phyloP scores from a whole-genome alignment of 2,113 vertebrate species.

The Labeo rohita region DNA sequence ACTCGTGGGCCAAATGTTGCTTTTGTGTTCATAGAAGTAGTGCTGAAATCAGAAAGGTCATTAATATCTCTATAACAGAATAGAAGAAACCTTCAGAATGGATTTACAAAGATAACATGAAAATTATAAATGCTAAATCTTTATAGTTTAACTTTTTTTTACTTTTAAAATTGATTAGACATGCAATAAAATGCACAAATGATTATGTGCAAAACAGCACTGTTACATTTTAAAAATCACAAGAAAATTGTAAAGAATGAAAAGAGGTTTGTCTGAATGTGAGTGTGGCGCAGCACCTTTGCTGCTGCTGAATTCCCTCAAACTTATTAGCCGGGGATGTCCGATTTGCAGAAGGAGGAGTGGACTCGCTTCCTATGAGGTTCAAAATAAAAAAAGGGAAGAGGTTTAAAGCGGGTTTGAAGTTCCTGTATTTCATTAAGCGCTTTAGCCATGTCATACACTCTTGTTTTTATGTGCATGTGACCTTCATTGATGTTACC shows the following conservation, averaged over 20 bases:
- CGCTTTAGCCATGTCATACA: background rate
- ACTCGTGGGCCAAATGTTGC: conserved; percentile 88
- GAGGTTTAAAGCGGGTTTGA: background rate
- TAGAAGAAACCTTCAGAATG: background rate
- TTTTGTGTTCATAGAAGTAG: conserved; percentile 80
- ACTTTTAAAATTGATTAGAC: background rate
- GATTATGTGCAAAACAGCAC: background rate
- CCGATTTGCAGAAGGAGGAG: conserved; percentile 79
- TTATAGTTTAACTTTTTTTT: background rate
- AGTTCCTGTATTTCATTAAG: background rate
- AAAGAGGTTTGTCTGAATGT: background rate
- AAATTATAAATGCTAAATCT: background rate
- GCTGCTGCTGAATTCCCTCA: conserved; percentile 87
- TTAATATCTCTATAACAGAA: background rate
- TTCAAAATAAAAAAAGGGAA: conserved; percentile 24
- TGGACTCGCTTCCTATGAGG: conserved; percentile 82
- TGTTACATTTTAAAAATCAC: background rate
- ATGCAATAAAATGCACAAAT: background rate
- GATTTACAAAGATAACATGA: background rate
- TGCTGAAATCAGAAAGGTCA: conserved; percentile 68
- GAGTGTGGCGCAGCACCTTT: conserved; percentile 72
- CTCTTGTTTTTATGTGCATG: background rate
- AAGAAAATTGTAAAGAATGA: background rate
- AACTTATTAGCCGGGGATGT: conserved; percentile 80
- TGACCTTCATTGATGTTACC: background rate